A percentile compares a stretch with the other conserved stretches of the same genome.
Conservation (phyloP, 2,113 vertebrate species). For the Trichomycterus rosablanca region DNA sequence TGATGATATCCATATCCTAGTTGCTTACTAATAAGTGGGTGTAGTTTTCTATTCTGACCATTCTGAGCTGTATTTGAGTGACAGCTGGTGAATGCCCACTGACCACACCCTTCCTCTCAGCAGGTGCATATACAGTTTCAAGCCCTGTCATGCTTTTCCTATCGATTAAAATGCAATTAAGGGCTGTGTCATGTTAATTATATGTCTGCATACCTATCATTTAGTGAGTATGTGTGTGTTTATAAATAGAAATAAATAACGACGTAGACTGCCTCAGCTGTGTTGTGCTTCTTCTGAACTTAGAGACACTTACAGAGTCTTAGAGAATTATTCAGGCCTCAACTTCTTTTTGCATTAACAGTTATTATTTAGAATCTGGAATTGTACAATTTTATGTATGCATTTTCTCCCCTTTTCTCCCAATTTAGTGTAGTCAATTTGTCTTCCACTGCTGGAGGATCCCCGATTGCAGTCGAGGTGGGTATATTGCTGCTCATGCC, state of each 20-base stretch:
- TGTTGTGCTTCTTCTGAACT: slow-evolving; percentile 31
- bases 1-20: not conserved
- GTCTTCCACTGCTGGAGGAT: too few species aligned
- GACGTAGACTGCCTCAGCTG: slow-evolving; percentile 44
- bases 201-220: slow-evolving; percentile 30
- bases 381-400: too few species aligned
- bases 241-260: slow-evolving; percentile 58
- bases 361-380: too few species aligned
- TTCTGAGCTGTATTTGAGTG: slow-evolving; percentile 21
- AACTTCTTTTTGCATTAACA: too few species aligned
- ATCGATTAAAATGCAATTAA: slow-evolving; percentile 63
- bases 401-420: too few species aligned
- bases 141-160: slow-evolving; percentile 50
- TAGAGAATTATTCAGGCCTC: too few species aligned
- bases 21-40: slow-evolving; percentile 3
- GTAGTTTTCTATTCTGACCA: slow-evolving; percentile 13
- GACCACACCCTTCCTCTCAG: slow-evolving; percentile 36
- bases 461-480: too few species aligned
- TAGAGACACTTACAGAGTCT: too few species aligned
- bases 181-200: slow-evolving; percentile 60
- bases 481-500: too few species aligned
- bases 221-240: slow-evolving; percentile 35
- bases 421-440: too few species aligned
- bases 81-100: too few species aligned
- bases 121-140: slow-evolving; percentile 45